Evolutionary conservation across 2,113 vertebrate species (phyloP).

Genomic region (Corydoras sp.): DNA sequence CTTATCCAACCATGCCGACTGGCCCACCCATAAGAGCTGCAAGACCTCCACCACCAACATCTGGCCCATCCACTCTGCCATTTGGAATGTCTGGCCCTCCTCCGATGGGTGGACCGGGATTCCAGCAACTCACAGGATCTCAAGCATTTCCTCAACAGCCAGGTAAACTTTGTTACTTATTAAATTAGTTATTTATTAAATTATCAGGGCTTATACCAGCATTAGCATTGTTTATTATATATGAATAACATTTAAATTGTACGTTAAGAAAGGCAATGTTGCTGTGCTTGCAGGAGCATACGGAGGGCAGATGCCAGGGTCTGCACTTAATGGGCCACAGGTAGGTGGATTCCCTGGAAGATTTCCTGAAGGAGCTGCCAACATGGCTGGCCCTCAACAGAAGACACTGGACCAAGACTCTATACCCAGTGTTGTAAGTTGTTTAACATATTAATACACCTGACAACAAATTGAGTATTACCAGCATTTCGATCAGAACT

Average conservation of each 20-base stretch:
- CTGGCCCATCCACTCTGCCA: no score
- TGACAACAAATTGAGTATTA: neutral
- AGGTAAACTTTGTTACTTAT: slow-evolving; percentile 57
- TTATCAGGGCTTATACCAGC: neutral
- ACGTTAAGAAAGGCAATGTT: neutral
- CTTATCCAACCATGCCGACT: slow-evolving; percentile 56
- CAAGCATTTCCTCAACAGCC: slow-evolving; percentile 74
- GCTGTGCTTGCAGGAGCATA: slow-evolving; percentile 62
- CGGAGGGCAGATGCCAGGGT: slow-evolving; percentile 73
- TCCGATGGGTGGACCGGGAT: slow-evolving; percentile 57
- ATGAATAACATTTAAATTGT: neutral
- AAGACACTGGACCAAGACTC: slow-evolving; percentile 87
- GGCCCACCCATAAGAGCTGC: slow-evolving; percentile 60
- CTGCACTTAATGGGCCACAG: slow-evolving; percentile 71
- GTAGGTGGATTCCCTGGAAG: slow-evolving; percentile 70
- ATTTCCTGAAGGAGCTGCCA: slow-evolving; percentile 69
- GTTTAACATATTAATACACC: neutral
- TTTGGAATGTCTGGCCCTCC: slow-evolving; percentile 60
- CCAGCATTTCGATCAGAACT: no score
- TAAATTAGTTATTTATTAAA: neutral
- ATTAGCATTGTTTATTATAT: neutral
- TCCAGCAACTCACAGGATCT: slow-evolving; percentile 67
- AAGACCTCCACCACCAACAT: slow-evolving; percentile 38
- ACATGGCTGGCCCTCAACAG: slow-evolving; percentile 76
- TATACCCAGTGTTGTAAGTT: slow-evolving; percentile 85